phyloP scores from a whole-genome alignment of 2,797 vertebrate species.

The Protonibea diacanthus region DNA sequence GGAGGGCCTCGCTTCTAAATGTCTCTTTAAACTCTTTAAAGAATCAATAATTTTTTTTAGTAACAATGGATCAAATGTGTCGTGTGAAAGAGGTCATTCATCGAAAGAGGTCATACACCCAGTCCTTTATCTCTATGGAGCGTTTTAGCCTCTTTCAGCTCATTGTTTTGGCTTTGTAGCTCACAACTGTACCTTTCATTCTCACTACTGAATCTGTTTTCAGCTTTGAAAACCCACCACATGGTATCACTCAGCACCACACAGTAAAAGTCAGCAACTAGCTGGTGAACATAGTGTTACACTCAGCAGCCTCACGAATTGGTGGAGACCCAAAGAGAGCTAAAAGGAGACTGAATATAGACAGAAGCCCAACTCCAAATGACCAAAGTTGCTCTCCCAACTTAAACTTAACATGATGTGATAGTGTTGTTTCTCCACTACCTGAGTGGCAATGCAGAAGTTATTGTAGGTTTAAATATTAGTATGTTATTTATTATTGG shows the following conservation, averaged over 20 bases:
- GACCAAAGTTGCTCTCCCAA: too few species aligned
- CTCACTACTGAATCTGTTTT: neutral
- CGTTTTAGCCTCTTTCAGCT: neutral
- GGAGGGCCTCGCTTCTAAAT: neutral
- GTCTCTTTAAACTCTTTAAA: too few species aligned
- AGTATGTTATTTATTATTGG: neutral
- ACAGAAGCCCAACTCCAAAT: too few species aligned
- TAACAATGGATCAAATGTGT: neutral
- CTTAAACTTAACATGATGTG: too few species aligned
- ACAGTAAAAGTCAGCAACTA: neutral
- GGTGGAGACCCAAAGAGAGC: neutral
- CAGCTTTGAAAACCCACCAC: neutral
- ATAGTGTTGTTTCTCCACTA: too few species aligned
- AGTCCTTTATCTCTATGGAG: neutral
- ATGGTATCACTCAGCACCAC: neutral
- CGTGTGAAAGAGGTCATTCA: neutral
- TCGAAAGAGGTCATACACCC: too few species aligned
- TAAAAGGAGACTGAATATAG: neutral
- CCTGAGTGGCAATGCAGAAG: neutral
- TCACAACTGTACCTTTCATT: neutral
- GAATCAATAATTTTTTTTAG: neutral
- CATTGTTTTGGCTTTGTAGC: neutral
- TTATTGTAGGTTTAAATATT: neutral
- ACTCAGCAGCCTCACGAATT: neutral
- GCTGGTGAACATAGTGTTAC: neutral